Evolutionary conservation across 2,113 vertebrate genomes (phyloP).

Genomic region (Entomyzon cyanotis): DNA sequence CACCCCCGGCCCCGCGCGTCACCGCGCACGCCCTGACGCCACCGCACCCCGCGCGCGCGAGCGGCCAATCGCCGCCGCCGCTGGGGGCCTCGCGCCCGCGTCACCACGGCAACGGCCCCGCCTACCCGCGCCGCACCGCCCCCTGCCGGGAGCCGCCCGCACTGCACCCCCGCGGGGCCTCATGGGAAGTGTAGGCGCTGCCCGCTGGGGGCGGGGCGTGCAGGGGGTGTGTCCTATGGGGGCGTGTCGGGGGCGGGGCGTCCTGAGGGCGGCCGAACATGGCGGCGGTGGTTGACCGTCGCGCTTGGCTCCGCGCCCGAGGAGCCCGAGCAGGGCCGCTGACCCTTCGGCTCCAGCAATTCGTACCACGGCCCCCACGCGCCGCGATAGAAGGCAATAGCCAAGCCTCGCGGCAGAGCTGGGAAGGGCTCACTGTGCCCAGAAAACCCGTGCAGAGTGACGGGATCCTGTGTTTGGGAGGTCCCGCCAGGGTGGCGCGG

Average conservation of each 20-base stretch:
- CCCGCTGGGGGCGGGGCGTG: too few species aligned
- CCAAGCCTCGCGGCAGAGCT: accelerated
- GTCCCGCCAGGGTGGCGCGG: accelerated
- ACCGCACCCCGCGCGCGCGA: too few species aligned
- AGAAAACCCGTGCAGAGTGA: background rate
- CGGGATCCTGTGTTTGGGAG: accelerated
- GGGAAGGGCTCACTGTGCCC: background rate
- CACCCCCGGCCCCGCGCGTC: too few species aligned
- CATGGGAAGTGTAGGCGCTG: too few species aligned
- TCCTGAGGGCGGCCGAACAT: accelerated
- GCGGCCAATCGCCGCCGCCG: too few species aligned
- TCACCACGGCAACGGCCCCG: too few species aligned
- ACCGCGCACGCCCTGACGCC: too few species aligned
- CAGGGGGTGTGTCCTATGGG: too few species aligned
- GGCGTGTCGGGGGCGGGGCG: background rate
- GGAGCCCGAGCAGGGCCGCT: background rate
- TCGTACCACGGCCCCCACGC: accelerated
- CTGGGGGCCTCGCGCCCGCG: too few species aligned
- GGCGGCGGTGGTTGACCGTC: background rate
- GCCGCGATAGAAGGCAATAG: accelerated
- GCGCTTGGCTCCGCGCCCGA: background rate
- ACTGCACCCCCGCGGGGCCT: too few species aligned
- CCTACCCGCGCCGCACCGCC: too few species aligned
- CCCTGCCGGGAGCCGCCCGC: too few species aligned
- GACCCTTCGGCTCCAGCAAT: background rate